Base-by-base conservation (phyloP, 2,797 vertebrate species). In the Chloroceryle inda region DNA sequence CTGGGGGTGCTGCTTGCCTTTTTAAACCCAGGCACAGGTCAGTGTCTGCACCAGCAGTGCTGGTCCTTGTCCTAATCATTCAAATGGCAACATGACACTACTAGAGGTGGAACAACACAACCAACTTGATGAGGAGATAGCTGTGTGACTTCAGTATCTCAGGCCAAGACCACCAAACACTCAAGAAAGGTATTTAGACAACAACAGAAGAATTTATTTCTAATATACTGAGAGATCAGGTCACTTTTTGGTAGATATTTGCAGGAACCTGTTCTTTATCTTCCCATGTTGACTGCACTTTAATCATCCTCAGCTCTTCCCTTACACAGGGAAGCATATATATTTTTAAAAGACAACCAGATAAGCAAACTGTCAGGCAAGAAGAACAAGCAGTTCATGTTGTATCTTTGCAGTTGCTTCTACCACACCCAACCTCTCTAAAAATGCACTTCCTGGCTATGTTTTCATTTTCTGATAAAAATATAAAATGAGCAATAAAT, bases 381-480 rank as follows among this genome's bases (percentile, higher is more conserved):
- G 61, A 92, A 79, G 40, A 97, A 88, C 45, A 88, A 92, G 74
- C 44, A 82, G 33, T 55, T 93, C n/a, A 9, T 5, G 52, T 67
- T 1, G 0, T 59, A 42, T 63, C 73, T 86, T 79, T 13, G 6
- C 63, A 74, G 67, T 62, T 6, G 1, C 40, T 53, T 63, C 45
- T 37, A 53, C 89, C 80, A 93, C 92, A 77, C 73, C 85, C 93
- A 88, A 0, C 5, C 31, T 73, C 76, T 85, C 69, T 50, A 90
- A 87, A 49, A 93, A 69, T 1, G 3, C 15, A 45, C 52, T 94
- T 94, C 88, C 89, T 86, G 85, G 44, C 50, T 58, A 6, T 5
- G 50, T 11, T 81, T 94, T 89, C 24, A 15, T 76, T 85, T 94
- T 72, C 79, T 79, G 88, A 95, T 77, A 76, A 88, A 94, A 94